Base-by-base conservation (phyloP, 2,113 vertebrate genomes). In the Gavia stellata region DNA sequence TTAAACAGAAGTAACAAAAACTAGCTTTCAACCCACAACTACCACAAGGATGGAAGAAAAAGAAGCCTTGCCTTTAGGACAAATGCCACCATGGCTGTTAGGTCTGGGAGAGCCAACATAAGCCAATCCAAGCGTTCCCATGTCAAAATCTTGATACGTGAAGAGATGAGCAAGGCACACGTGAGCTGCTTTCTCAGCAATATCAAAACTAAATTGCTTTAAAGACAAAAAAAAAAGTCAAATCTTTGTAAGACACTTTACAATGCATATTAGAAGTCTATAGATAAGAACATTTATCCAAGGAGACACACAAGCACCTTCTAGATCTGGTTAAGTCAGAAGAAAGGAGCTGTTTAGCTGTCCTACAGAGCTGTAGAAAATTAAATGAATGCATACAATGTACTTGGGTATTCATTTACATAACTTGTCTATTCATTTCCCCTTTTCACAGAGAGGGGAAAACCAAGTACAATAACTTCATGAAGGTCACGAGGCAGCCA, bases 151-250 rank as follows among this genome's bases (percentile, higher is more conserved):
- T 97, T 99, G 99, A 90, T 99, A 99, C 0, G 99, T 99, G 97
- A 99, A 99, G 75, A 99, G 98, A 95, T 99, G 99, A 65, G 99
- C 99, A 73, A 99, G 98, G 97, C 99, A 99, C 91, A 99, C 99
- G 0, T 94, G 95, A 77, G 99, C 99, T 45, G 99, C 99, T 65
- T 99, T 99, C 71, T 99, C 98, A 17, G 99, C 99, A 71, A 99
- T 99, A 97, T 99, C 99, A 52, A 96, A 98, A 95, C 99, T 99
- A 93, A 99, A 99, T 99, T 99, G 99, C 99, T 99, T 93, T 61
- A 66, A 96, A 50, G 87, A 17, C 47, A 38, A 52, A 36, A 56
- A 71, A 33, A 63, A 28, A 24, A 23, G 31, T 15, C 20, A 93
- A n/a, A 71, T 36, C 29, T 81, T 26, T 88, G 17, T 83, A 62